These are phyloP conservation scores for Hemicentrotus pulcherrimus DNA, from an alignment of 35 echinoderm and acorn worm species.

Conservation along the genomic window DNA sequence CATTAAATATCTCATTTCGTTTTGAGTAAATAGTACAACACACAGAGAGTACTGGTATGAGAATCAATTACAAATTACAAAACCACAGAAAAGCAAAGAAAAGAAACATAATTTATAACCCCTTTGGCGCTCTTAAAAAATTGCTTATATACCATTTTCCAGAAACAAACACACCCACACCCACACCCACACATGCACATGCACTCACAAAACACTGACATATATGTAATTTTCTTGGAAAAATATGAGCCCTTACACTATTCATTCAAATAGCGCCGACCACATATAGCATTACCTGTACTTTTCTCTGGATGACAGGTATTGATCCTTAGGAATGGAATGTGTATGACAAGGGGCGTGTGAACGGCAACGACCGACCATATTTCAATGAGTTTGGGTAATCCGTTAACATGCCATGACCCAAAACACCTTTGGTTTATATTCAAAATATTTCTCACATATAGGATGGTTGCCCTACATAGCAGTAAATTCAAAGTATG, in stretches of 20 bases:
- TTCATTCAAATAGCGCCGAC: neutral
- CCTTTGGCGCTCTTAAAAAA: neutral
- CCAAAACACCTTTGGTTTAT: neutral
- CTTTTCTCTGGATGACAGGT: neutral
- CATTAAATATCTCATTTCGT: neutral
- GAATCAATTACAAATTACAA: neutral
- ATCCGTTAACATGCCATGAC: neutral
- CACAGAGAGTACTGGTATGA: neutral
- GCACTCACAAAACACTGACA: neutral
- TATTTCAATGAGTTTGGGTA: neutral
- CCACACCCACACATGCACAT: neutral
- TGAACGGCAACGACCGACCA: neutral
- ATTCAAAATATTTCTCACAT: neutral
- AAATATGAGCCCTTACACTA: no score
- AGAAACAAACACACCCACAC: neutral
- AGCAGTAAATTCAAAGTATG: neutral
- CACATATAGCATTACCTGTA: neutral
- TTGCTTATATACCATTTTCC: neutral
- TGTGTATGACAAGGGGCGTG: neutral
- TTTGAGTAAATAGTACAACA: constrained; percentile 12
- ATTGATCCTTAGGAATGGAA: neutral
- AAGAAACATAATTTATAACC: neutral
- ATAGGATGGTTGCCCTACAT: neutral
- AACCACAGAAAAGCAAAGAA: neutral
- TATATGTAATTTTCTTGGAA: no score